A percentile compares a stretch with the other conserved stretches of the same genome.
These are phyloP conservation scores for Drosophila burlai DNA, from an alignment of 1,140 invertebrate species.

Conservation along the genomic window DNA sequence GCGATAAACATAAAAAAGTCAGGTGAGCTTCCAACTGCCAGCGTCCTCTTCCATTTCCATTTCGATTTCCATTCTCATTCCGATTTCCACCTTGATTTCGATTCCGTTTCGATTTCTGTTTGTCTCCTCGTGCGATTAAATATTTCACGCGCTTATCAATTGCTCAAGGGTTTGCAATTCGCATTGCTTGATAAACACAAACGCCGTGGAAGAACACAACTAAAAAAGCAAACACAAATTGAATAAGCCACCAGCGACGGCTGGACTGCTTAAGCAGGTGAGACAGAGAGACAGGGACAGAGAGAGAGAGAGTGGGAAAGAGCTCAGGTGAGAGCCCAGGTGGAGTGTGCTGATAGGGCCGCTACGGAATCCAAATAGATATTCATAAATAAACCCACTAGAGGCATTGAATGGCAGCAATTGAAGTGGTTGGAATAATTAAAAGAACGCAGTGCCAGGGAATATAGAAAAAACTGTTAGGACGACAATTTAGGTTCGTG, in stretches of 20 bases:
- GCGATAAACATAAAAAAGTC: constrained; percentile 64
- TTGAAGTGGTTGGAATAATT: background rate
- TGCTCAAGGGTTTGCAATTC: constrained; percentile 70
- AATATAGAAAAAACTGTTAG: background rate
- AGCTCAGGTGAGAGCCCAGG: constrained; percentile 6
- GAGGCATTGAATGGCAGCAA: background rate
- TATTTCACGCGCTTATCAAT: constrained; percentile 80
- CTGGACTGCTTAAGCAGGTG: constrained; percentile 24
- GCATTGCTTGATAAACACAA: constrained; percentile 71
- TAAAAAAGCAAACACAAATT: constrained; percentile 53
- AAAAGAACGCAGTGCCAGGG: too few species aligned
- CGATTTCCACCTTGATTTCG: constrained; percentile 22
- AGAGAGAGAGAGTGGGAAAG: background rate
- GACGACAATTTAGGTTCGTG: background rate
- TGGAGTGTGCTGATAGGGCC: constrained; percentile 10
- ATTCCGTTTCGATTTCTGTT: constrained; percentile 41
- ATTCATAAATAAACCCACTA: constrained; percentile 11
- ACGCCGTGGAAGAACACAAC: constrained; percentile 12
- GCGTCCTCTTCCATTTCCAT: constrained; percentile 25
- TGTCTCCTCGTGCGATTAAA: constrained; percentile 70
- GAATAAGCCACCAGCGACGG: constrained; percentile 33
- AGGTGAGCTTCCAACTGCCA: constrained; percentile 51
- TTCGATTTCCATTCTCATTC: constrained; percentile 12
- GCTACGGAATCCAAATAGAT: constrained; percentile 20
- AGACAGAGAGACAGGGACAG: background rate